Evolutionary conservation across 2,888 invertebrate species (phyloP).

Genomic region (Ommatoiulus sabulosus): DNA sequence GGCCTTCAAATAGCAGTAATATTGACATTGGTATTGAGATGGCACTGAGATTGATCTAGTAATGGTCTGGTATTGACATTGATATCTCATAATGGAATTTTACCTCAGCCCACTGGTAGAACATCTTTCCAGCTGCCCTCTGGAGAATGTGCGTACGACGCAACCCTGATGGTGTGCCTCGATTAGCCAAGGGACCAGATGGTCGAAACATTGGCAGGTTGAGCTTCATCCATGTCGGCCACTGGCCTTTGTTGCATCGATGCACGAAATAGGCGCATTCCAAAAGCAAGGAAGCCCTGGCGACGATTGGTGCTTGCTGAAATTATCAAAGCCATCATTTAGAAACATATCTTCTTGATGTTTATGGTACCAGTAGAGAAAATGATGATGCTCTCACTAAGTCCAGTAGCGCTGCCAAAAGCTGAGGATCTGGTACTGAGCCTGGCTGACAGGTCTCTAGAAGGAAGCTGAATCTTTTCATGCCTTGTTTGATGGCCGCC

Average conservation of each 20-base stretch:
- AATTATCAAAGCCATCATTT: neutral
- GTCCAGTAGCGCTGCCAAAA: constrained; percentile 93
- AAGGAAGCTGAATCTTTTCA: constrained; percentile 89
- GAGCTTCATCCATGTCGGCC: constrained; percentile 98
- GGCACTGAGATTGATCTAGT: no score
- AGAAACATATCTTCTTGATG: neutral
- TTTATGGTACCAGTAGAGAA: neutral
- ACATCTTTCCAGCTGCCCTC: constrained; percentile 94
- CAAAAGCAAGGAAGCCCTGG: constrained; percentile 89
- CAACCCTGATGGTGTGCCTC: constrained; percentile 72
- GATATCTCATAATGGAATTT: neutral
- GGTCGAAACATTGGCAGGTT: constrained; percentile 81
- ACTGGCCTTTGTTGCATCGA: constrained; percentile 96
- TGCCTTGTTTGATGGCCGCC: constrained; percentile 84
- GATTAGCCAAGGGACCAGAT: constrained; percentile 74
- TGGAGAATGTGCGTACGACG: constrained; percentile 80
- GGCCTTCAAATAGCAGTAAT: constrained; percentile 70
- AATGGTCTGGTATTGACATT: no score
- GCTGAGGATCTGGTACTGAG: constrained; percentile 93
- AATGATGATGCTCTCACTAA: constrained; percentile 75
- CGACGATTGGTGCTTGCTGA: constrained; percentile 90
- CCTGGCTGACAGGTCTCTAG: constrained; percentile 97
- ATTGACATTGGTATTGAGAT: neutral
- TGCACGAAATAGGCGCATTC: constrained; percentile 98
- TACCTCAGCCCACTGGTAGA: constrained; percentile 96